Conservation (phyloP, 2,888 invertebrate species). For the Synergus laeviventris region DNA sequence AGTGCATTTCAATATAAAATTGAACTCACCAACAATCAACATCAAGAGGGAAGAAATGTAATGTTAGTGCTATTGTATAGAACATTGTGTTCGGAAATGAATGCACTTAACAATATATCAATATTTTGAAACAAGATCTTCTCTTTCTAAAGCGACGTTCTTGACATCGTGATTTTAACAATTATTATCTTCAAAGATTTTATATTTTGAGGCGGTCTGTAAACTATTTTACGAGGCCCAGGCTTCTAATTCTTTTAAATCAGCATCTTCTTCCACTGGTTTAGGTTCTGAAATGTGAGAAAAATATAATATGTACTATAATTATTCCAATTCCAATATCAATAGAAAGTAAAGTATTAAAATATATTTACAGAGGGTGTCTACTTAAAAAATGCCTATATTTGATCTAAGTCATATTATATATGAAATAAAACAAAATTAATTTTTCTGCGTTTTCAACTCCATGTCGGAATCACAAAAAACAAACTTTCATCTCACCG, state of each 20-base stretch:
- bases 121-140: not conserved
- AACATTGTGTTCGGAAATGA: not conserved
- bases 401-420: not conserved
- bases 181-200: conserved; percentile 8
- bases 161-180: not conserved
- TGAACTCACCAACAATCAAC: not conserved
- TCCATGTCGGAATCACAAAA: no score
- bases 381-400: not conserved
- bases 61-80: not conserved
- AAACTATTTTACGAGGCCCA: conserved; percentile 83
- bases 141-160: not conserved
- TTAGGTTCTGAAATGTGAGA: conserved; percentile 76
- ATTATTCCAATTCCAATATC: not conserved
- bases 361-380: not conserved
- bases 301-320: not conserved
- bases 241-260: conserved; percentile 84
- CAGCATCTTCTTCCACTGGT: conserved; percentile 83
- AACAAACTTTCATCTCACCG: no score
- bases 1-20: not conserved
- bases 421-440: no score
- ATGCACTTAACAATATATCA: not conserved
- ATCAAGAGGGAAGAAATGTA: not conserved
- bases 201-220: not conserved
- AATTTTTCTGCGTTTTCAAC: no score
- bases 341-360: not conserved